phyloP scores from a whole-genome alignment of 2,888 invertebrate species.

The Perizoma affinitatum region DNA sequence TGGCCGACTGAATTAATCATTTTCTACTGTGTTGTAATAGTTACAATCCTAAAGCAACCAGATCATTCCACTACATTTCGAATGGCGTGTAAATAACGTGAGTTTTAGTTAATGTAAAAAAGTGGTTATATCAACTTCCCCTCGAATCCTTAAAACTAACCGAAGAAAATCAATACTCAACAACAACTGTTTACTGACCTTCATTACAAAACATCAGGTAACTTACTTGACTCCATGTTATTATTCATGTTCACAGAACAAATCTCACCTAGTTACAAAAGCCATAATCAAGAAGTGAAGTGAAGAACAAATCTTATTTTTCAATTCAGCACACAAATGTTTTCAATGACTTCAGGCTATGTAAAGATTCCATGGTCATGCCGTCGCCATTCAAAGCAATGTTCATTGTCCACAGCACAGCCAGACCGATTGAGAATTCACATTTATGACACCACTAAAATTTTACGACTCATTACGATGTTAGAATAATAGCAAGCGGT shows the following conservation, averaged over 20 bases:
- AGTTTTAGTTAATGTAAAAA: too few species aligned
- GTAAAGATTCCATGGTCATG: not conserved
- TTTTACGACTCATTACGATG: constrained; percentile 75
- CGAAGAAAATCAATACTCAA: constrained; percentile 1
- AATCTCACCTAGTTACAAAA: too few species aligned
- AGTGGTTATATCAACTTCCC: not conserved
- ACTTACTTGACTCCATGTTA: too few species aligned
- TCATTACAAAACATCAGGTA: not conserved
- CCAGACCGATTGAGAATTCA: constrained; percentile 58
- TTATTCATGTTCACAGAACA: too few species aligned
- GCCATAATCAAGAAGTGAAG: too few species aligned
- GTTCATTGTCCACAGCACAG: constrained; percentile 48
- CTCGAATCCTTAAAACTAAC: not conserved
- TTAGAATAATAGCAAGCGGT: constrained; percentile 64
- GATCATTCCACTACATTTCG: too few species aligned
- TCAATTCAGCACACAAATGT: not conserved
- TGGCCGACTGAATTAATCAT: constrained; percentile 22
- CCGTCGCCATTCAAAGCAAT: constrained; percentile 6
- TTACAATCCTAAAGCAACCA: too few species aligned
- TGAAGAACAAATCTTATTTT: too few species aligned
- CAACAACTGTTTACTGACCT: not conserved
- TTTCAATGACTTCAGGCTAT: not conserved
- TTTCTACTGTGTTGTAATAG: constrained; percentile 9
- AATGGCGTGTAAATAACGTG: too few species aligned
- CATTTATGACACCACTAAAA: constrained; percentile 71